A percentile compares a stretch with the other conserved stretches of the same genome.
Evolutionary conservation across 2,888 invertebrate species (phyloP).

Genomic region (Nycteola revayana): DNA sequence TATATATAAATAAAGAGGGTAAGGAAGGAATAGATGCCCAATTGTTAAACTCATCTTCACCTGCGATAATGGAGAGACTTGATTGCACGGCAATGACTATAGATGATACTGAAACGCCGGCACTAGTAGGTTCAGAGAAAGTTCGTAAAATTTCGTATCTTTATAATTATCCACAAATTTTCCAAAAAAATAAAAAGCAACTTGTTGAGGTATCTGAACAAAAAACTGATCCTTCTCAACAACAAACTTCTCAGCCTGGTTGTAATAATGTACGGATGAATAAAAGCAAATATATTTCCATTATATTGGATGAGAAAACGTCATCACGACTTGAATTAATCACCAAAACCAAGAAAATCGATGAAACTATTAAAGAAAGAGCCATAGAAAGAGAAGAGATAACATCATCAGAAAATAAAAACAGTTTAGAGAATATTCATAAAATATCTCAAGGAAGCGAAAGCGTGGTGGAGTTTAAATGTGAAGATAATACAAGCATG

Average conservation of each 20-base stretch:
- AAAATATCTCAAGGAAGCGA: no score
- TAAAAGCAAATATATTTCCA: slow-evolving; percentile 2
- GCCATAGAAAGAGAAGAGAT: no score
- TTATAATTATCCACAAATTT: slow-evolving; percentile 68
- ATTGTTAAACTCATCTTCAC: slow-evolving; percentile 24
- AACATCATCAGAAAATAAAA: no score
- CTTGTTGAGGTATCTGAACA: slow-evolving; percentile 35
- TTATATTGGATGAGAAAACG: no score
- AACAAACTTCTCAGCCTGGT: background rate
- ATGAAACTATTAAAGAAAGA: no score
- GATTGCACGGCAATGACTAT: slow-evolving; percentile 33
- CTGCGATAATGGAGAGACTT: slow-evolving; percentile 15
- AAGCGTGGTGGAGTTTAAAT: no score
- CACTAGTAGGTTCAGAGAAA: slow-evolving; percentile 48
- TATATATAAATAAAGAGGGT: slow-evolving; percentile 48
- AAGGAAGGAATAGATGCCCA: slow-evolving; percentile 32
- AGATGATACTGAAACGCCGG: slow-evolving; percentile 56
- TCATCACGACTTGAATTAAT: no score
- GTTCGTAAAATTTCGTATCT: slow-evolving; percentile 54
- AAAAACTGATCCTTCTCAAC: slow-evolving; percentile 7
- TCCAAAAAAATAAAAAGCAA: slow-evolving; percentile 61
- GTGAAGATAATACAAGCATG: no score
- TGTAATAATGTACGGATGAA: background rate
- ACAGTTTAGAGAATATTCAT: no score
- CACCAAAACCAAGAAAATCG: no score